A percentile compares a stretch with the other conserved stretches of the same genome.
Evolutionary conservation across 2,888 invertebrate genomes (phyloP).

Genomic region (Drosophila multiciliata): DNA sequence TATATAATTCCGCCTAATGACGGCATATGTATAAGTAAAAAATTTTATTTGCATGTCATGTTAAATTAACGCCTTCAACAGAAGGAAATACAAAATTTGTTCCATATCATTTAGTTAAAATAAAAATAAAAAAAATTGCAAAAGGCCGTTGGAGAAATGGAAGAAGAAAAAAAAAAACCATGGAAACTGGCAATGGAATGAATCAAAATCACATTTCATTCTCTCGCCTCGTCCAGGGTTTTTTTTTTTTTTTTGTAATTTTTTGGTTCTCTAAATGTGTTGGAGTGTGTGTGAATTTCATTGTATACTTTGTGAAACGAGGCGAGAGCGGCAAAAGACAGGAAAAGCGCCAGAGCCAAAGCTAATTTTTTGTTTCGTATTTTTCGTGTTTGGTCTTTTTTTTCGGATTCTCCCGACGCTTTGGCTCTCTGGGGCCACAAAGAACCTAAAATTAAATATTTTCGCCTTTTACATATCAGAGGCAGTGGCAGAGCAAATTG

Average conservation of each 20-base stretch:
- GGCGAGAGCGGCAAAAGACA: slow-evolving; percentile 45
- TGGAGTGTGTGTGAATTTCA: slow-evolving; percentile 48
- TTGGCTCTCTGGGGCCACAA: slow-evolving; percentile 61
- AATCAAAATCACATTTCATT: slow-evolving; percentile 73
- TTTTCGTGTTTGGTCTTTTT: slow-evolving; percentile 26
- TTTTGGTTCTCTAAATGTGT: slow-evolving; percentile 19
- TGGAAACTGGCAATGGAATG: slow-evolving; percentile 77
- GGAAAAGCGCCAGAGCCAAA: slow-evolving; percentile 54
- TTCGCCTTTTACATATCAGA: slow-evolving; percentile 79
- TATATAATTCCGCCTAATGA: slow-evolving; percentile 42
- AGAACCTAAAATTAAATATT: slow-evolving; percentile 81
- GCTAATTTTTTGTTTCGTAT: slow-evolving; percentile 25
- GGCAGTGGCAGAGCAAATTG: slow-evolving; percentile 68
- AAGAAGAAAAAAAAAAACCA: slow-evolving; percentile 38
- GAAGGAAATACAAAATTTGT: slow-evolving; percentile 25
- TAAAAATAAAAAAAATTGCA: slow-evolving; percentile 41
- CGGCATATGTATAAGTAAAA: slow-evolving; percentile 66
- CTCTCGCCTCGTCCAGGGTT: slow-evolving; percentile 29
- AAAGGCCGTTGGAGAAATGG: slow-evolving; percentile 58
- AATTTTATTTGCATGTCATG: slow-evolving; percentile 77
- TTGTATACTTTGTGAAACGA: slow-evolving; percentile 73
- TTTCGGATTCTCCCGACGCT: slow-evolving; percentile 42
- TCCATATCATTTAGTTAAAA: slow-evolving; percentile 20
- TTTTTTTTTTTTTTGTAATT: slow-evolving; percentile 29
- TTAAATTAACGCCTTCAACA: slow-evolving; percentile 76